phyloP scores from a whole-genome alignment of 92 coral and sea anemone genomes.

The Phymanthus crucifer region DNA sequence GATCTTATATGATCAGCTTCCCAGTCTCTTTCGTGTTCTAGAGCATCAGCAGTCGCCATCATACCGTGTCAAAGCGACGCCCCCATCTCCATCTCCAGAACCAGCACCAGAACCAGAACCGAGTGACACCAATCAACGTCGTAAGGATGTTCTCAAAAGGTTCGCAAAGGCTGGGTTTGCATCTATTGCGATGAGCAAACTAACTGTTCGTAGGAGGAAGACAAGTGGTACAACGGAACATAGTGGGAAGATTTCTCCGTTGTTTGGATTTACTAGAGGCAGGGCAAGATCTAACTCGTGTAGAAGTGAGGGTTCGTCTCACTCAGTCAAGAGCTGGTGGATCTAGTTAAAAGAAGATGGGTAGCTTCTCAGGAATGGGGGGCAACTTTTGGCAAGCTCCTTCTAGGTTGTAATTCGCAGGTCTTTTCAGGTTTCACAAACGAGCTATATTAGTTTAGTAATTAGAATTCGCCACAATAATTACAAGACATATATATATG shows the following conservation, averaged over 20 bases:
- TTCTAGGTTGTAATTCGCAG: no score
- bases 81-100: slow-evolving; percentile 16
- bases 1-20: slow-evolving; percentile 7
- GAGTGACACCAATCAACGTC: background rate
- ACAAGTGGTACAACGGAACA: slow-evolving; percentile 10
- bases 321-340: background rate
- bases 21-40: slow-evolving; percentile 11
- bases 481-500: no score
- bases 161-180: slow-evolving; percentile 36
- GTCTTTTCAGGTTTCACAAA: no score
- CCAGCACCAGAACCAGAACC: background rate
- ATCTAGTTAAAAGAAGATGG: background rate
- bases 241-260: background rate
- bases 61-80: slow-evolving; percentile 34
- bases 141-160: slow-evolving; percentile 2
- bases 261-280: background rate
- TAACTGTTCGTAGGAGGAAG: background rate
- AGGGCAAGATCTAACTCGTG: slow-evolving; percentile 23
- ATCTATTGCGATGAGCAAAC: slow-evolving; percentile 17
- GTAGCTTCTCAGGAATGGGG: background rate
- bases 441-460: no score
- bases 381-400: no score
- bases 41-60: slow-evolving; percentile 25
- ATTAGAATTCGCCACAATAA: no score
- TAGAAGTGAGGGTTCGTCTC: slow-evolving; percentile 6